Percentiles rank a stretch among this genome's conserved stretches.
These are phyloP conservation scores for Cryptomyrus ogoouensis DNA, from an alignment of 2,113 vertebrate genomes.

Conservation along the genomic window DNA sequence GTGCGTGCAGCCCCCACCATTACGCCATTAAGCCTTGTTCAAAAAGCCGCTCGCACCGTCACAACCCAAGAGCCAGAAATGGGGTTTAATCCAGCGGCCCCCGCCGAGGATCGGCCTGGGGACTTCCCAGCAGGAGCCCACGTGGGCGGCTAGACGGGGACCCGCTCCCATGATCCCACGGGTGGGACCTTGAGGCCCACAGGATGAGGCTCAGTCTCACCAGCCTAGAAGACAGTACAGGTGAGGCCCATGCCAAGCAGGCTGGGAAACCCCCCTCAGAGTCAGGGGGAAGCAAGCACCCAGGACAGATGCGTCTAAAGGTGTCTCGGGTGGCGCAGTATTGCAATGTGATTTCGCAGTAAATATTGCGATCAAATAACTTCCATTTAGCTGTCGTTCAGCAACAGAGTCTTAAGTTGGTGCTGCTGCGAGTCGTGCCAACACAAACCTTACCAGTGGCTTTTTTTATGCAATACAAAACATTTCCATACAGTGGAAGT, in stretches of 20 bases:
- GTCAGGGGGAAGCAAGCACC: neutral
- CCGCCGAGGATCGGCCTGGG: neutral
- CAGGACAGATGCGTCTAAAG: neutral
- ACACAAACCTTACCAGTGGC: neutral
- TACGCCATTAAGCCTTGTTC: neutral
- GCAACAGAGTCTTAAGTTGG: neutral
- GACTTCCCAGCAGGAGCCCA: neutral
- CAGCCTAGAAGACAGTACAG: neutral
- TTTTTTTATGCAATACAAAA: neutral
- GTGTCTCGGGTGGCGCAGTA: neutral
- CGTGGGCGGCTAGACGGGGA: neutral
- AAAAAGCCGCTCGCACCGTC: neutral
- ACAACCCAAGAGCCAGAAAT: neutral
- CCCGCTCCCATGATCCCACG: neutral
- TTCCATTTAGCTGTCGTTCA: neutral
- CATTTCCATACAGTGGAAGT: neutral
- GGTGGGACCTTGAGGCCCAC: neutral
- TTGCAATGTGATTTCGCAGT: neutral
- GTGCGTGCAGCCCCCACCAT: accelerated
- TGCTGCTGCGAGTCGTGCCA: neutral
- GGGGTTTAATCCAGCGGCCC: neutral
- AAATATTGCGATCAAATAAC: neutral
- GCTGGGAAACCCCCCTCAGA: neutral
- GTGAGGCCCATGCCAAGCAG: neutral
- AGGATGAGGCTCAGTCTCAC: neutral